A percentile compares a stretch with the other conserved stretches of the same genome.
These are phyloP conservation scores for Lissocephala sabroskyi DNA, from an alignment of 2,888 invertebrate species.

Conservation along the genomic window DNA sequence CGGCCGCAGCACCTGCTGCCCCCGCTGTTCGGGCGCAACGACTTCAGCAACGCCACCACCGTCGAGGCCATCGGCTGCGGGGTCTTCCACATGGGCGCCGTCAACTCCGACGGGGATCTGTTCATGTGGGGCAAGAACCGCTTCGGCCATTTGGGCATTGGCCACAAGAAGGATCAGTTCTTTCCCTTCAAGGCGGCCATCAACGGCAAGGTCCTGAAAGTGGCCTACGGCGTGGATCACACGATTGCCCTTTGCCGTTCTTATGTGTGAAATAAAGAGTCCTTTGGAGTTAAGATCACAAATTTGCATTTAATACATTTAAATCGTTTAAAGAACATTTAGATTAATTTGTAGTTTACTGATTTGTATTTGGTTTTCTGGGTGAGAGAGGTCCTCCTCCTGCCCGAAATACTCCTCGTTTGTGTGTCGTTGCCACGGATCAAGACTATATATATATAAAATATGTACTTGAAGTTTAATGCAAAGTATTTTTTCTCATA, in stretches of 20 bases:
- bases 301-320: slow-evolving; percentile 66
- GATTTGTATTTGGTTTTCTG: slow-evolving; percentile 18
- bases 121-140: slow-evolving; percentile 95
- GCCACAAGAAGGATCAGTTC: slow-evolving; percentile 84
- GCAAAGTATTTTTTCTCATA: slow-evolving; percentile 22
- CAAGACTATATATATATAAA: slow-evolving; percentile 42
- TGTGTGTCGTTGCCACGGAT: slow-evolving; percentile 28
- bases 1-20: slow-evolving; percentile 84
- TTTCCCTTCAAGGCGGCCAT: slow-evolving; percentile 90
- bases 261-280: slow-evolving; percentile 68
- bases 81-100: slow-evolving; percentile 84
- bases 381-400: not conserved
- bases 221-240: slow-evolving; percentile 90
- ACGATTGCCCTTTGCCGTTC: slow-evolving; percentile 84
- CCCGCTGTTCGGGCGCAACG: slow-evolving; percentile 88
- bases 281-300: slow-evolving; percentile 52
- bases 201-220: slow-evolving; percentile 82
- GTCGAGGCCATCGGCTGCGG: slow-evolving; percentile 82
- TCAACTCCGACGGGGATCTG: slow-evolving; percentile 87
- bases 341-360: slow-evolving; percentile 50
- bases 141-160: slow-evolving; percentile 87
- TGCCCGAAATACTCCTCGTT: slow-evolving; percentile 44
- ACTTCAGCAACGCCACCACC: slow-evolving; percentile 81
- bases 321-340: slow-evolving; percentile 62
- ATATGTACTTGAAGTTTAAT: slow-evolving; percentile 61